Conservation (phyloP, 2,797 vertebrate genomes). For the Sus cebifrons region DNA sequence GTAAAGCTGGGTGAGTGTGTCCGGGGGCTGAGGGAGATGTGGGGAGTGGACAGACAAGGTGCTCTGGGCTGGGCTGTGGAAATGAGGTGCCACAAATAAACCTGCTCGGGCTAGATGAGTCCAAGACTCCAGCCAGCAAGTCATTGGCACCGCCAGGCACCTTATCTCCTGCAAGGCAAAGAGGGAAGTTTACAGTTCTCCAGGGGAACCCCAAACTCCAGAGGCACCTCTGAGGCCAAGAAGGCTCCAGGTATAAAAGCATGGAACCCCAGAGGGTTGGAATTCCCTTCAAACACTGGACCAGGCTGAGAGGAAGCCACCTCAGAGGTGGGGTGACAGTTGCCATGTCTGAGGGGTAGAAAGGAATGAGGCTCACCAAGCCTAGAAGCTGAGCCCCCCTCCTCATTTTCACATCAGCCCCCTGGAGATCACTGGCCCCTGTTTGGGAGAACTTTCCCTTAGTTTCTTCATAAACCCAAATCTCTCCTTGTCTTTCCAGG, state of each 20-base stretch:
- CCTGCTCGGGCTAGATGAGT: conserved; percentile 32
- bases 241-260: conserved; percentile 34
- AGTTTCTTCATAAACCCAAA: conserved; percentile 51
- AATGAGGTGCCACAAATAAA: conserved; percentile 59
- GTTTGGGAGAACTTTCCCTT: neutral
- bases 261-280: neutral
- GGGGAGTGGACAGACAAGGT: conserved; percentile 77
- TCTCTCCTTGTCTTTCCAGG: neutral
- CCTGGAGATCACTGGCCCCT: neutral
- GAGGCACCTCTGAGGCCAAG: conserved; percentile 33
- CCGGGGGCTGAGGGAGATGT: conserved; percentile 60
- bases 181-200: conserved; percentile 17
- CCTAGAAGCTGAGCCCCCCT: conserved; percentile 11
- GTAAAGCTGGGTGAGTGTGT: conserved; percentile 97
- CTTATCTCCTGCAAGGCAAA: conserved; percentile 60
- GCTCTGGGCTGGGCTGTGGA: conserved; percentile 55
- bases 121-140: conserved; percentile 45
- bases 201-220: neutral
- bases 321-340: neutral
- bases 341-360: neutral
- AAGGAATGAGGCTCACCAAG: conserved; percentile 48
- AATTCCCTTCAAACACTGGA: conserved; percentile 32
- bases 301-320: neutral
- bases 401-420: neutral
- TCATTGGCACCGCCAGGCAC: conserved; percentile 26